phyloP scores from a whole-genome alignment of 2,113 vertebrate genomes.

The Ceyx margarethae region DNA sequence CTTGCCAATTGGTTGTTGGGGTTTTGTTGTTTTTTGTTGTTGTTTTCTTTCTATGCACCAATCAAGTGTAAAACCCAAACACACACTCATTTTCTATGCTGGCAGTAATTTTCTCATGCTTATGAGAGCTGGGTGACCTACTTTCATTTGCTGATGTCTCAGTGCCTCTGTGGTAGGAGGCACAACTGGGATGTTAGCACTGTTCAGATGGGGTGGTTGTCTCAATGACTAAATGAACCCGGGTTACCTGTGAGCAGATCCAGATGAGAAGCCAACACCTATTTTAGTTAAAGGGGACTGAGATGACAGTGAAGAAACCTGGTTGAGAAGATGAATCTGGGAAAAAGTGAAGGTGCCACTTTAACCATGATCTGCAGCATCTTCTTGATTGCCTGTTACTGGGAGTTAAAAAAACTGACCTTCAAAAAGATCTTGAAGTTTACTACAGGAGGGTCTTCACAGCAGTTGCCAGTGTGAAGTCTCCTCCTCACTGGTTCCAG shows the following conservation, averaged over 20 bases:
- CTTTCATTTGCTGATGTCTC: not conserved
- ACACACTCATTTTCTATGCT: not conserved
- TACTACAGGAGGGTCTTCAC: not conserved
- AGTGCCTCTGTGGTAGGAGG: not conserved
- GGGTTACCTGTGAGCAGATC: not conserved
- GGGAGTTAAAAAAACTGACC: not conserved
- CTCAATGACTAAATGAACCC: not conserved
- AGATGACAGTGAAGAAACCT: not conserved
- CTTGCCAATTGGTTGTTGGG: not conserved
- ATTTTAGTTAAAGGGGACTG: not conserved
- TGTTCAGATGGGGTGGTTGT: not conserved
- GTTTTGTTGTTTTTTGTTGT: not conserved
- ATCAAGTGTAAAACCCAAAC: not conserved
- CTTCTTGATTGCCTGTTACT: not conserved
- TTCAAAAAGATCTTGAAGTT: not conserved
- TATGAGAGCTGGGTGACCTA: slow-evolving; percentile 4
- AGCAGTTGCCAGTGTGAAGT: not conserved
- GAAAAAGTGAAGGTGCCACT: not conserved
- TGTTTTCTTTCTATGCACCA: slow-evolving; percentile 1
- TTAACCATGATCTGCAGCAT: not conserved
- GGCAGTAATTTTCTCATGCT: not conserved
- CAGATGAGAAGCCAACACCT: not conserved
- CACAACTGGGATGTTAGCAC: not conserved
- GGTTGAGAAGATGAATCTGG: not conserved
- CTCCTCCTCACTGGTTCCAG: not conserved